Evolutionary conservation across 2,113 vertebrate genomes (phyloP), one percentile per base, ranked within the genome.

Genomic region (Eclectus roratus): DNA sequence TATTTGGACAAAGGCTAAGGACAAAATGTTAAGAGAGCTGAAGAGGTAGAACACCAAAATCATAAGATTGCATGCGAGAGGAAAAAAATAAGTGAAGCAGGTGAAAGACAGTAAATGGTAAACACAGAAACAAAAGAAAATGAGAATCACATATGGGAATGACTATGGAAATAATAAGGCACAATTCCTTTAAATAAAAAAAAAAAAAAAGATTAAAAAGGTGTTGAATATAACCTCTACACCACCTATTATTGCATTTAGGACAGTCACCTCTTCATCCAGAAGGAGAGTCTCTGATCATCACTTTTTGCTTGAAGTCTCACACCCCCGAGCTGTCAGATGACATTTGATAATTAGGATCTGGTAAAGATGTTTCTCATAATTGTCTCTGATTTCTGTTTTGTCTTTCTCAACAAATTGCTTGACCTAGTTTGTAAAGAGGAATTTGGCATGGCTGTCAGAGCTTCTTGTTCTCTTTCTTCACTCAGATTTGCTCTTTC

Each of bases 291-390:
- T 25, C 15, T 74, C 39, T 64, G 37, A 37, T 35, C 5, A 4
- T 25, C 8, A 39, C 7, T 76, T 78, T 84, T 80, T 68, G 8
- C 23, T 80, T 76, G 10, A 77, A 69, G 20, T 77, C 23, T 80
- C 1, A 3, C 31, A 46, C 31, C 6, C 9, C 5, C 0, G 1
- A 56, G 27, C 2, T 56, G 24, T 39, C 16, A 80, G 21, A 29
- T 25, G 3, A 25, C 21, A 74, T 56, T 71, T 61, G 25, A 52
- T 77, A 72, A 9, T 76, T 55, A 64, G 10, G 7, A 17, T 46
- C 14, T 53, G 24, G 17, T 80, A 41, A 88, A 73, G 10, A 19
- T 17, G 6, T 94, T 80, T 77, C 20, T 73, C 19, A 55, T 60
- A 6, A 15, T 60, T 60, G 15, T 65, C 13, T 83, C 17, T 70